Percentiles rank a stretch among this genome's conserved stretches.
Conservation (phyloP, 2,888 invertebrate genomes). For the Temnothorax ravouxi region DNA sequence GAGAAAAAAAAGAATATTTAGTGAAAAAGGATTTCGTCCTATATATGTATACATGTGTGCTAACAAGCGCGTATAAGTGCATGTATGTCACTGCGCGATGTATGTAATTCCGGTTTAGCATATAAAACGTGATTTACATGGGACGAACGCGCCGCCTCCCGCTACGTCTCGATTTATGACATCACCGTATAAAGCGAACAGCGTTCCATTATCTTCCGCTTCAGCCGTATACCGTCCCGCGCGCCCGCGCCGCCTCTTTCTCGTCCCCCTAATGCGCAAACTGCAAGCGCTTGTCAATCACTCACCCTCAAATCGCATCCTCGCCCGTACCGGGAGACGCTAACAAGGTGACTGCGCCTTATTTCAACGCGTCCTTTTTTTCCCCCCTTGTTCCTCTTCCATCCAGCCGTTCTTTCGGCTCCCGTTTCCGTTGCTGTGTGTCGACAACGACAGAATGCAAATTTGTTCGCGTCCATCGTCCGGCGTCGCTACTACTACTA, state of each 20-base stretch:
- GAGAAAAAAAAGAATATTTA: not conserved
- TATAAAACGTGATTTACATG: conserved; percentile 51
- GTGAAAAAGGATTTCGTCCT: not conserved
- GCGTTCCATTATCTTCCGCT: conserved; percentile 57
- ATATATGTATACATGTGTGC: not conserved
- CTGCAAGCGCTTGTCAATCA: conserved; percentile 53
- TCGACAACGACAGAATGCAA: conserved; percentile 55
- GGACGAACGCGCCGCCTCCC: conserved; percentile 20
- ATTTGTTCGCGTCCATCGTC: conserved; percentile 48
- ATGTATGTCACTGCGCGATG: not conserved
- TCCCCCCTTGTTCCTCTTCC: not conserved
- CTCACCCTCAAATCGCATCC: conserved; percentile 47
- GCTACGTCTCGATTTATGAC: conserved; percentile 53
- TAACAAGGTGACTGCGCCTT: conserved; percentile 52
- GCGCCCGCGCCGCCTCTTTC: conserved; percentile 26
- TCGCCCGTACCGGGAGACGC: not conserved
- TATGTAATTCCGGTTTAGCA: conserved; percentile 49
- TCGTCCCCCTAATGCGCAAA: conserved; percentile 37
- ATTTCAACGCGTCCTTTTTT: conserved; percentile 46
- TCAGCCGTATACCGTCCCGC: conserved; percentile 35
- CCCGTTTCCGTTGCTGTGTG: conserved; percentile 29
- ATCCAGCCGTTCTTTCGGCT: conserved; percentile 13
- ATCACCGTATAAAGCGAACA: conserved; percentile 47
- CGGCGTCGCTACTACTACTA: conserved; percentile 41
- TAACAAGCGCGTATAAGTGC: conserved; percentile 14